Evolutionary conservation across 2,888 invertebrate genomes (phyloP), one percentile per base, ranked within the genome.

Genomic region (Leptura quadrifasciata): DNA sequence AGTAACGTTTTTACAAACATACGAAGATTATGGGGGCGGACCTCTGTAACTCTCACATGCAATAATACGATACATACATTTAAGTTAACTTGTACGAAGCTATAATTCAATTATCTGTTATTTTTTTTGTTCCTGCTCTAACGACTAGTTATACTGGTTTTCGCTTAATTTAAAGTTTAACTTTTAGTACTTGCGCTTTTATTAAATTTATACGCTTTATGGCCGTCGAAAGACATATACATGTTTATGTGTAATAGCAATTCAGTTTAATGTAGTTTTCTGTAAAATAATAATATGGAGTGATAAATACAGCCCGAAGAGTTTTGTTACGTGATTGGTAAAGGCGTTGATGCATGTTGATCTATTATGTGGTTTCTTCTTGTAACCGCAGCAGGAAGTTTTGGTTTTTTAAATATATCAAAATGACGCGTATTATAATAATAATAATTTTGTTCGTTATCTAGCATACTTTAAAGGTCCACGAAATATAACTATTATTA

Each of bases 61-160:
- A 47, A 47, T 47, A 47, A n/a, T n/a, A 15, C 47, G n/a, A 47
- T 47, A 47, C 47, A n/a, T 15, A n/a, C 47, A 47, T 10, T 39
- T 47, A 47, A 47, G 15, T n/a, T 47, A 15, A 15, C 39, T 39
- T 6, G 0, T 6, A 31, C 47, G n/a, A n/a, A n/a, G 47, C 47
- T 47, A 47, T 47, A 47, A 47, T 47, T 47, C 47, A 47, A 47
- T 47, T 47, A 47, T n/a, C n/a, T 12, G n/a, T n/a, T 47, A 1
- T 8, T 10, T 2, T 47, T 47, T 47, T 47, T 47, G 5, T n/a
- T 47, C n/a, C n/a, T n/a, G n/a, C n/a, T 4, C 12, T n/a, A 47
- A 47, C 47, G n/a, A 47, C 47, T 47, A 47, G 47, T 47, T 47
- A 47, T n/a, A 47, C 47, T 47, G 47, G 47, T 47, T 47, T 47